A percentile compares a stretch with the other conserved stretches of the same genome.
These are phyloP conservation scores for Grapholita molesta DNA, from an alignment of 1,140 invertebrate genomes.

Conservation along the genomic window DNA sequence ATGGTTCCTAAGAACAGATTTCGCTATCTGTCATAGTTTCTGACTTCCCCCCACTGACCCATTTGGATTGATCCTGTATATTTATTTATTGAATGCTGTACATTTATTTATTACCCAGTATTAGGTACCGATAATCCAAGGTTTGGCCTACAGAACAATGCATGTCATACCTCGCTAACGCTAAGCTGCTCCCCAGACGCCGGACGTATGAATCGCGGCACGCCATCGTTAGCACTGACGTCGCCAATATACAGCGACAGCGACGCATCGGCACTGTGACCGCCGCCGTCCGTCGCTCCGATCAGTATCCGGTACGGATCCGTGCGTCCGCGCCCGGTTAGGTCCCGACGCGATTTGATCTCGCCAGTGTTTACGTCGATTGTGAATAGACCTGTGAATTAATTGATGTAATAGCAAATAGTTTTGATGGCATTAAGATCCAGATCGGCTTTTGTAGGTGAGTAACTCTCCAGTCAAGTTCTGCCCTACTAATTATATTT, in stretches of 20 bases:
- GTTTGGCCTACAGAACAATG: no score
- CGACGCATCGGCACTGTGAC: conserved; percentile 81
- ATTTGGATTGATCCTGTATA: no score
- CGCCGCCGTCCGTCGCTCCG: conserved; percentile 85
- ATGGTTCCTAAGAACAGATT: no score
- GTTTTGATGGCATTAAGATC: no score
- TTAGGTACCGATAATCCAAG: no score
- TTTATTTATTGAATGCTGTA: no score
- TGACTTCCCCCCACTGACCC: no score
- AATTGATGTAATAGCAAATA: conserved; percentile 9
- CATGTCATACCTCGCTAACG: conserved; percentile 81
- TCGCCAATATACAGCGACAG: conserved; percentile 87
- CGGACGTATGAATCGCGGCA: conserved; percentile 86
- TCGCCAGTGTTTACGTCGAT: conserved; percentile 85
- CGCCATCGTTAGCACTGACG: conserved; percentile 90
- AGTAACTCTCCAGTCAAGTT: conserved; percentile 25
- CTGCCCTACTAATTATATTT: no score
- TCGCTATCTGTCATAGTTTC: no score
- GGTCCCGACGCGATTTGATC: conserved; percentile 80
- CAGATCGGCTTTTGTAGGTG: conserved; percentile 83
- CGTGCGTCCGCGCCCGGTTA: conserved; percentile 87
- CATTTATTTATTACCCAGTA: no score
- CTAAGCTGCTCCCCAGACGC: conserved; percentile 84
- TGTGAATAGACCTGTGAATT: conserved; percentile 79
- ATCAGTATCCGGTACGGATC: conserved; percentile 86